A percentile compares a stretch with the other conserved stretches of the same genome.
Conservation (phyloP, 2,888 invertebrate genomes). For the Tetragonisca angustula region DNA sequence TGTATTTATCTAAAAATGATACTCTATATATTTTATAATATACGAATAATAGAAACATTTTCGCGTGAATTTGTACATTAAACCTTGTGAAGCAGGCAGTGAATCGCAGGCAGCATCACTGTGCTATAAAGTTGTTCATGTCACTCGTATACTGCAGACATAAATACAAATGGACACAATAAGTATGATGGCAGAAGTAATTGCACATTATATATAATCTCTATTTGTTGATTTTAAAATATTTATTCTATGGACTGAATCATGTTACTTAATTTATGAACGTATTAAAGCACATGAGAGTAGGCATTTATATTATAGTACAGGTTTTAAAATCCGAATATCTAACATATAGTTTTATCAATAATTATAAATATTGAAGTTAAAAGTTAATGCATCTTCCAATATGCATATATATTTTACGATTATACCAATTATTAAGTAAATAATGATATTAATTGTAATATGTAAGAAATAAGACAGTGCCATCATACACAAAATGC, state of each 20-base stretch:
- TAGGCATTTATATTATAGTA: constrained; percentile 36
- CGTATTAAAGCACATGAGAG: constrained; percentile 14
- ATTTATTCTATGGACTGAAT: constrained; percentile 20
- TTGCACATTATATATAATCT: constrained; percentile 27
- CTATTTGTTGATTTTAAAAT: constrained; percentile 14
- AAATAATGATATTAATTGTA: constrained; percentile 41
- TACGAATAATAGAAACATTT: constrained; percentile 59
- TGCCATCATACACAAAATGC: constrained; percentile 60
- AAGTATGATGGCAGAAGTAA: constrained; percentile 62
- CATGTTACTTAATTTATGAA: constrained; percentile 27
- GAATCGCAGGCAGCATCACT: constrained; percentile 66
- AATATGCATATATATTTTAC: constrained; percentile 22
- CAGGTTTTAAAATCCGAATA: constrained; percentile 29
- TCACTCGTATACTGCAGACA: constrained; percentile 59
- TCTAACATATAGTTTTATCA: constrained; percentile 17
- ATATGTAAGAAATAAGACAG: constrained; percentile 36
- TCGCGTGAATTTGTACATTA: constrained; percentile 66
- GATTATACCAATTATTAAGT: constrained; percentile 37
- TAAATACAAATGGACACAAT: constrained; percentile 40
- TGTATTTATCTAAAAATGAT: constrained; percentile 48
- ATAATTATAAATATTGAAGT: constrained; percentile 44
- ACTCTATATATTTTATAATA: constrained; percentile 40
- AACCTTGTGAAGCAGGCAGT: constrained; percentile 65
- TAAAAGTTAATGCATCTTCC: constrained; percentile 31
- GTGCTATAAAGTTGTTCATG: constrained; percentile 52